These are phyloP conservation scores for Drosophila oshimai DNA, from an alignment of 1,140 invertebrate species.

Conservation along the genomic window DNA sequence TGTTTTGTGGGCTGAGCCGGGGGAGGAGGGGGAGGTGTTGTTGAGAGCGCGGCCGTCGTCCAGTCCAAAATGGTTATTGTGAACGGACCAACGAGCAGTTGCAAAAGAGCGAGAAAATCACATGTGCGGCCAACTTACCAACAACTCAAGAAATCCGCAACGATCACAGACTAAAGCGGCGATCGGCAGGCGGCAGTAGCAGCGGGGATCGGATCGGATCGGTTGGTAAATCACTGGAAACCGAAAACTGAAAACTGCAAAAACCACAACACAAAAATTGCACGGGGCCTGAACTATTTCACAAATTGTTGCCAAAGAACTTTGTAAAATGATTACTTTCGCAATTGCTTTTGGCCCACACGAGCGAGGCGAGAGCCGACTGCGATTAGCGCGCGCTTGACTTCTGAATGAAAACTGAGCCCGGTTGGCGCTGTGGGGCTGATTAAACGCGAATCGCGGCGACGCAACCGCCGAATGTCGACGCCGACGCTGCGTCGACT, in stretches of 20 bases:
- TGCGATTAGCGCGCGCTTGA: constrained; percentile 53
- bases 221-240: constrained; percentile 68
- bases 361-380: constrained; percentile 15
- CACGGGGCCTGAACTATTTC: constrained; percentile 68
- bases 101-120: constrained; percentile 61
- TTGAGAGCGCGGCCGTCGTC: constrained; percentile 15
- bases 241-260: constrained; percentile 66
- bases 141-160: constrained; percentile 46
- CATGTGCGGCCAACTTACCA: constrained; percentile 69
- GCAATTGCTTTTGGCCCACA: constrained; percentile 56
- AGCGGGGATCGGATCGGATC: constrained; percentile 4
- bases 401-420: constrained; percentile 79
- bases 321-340: constrained; percentile 65
- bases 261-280: constrained; percentile 74
- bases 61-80: constrained; percentile 42
- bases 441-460: constrained; percentile 66
- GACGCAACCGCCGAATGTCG: constrained; percentile 32
- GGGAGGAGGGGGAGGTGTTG: background rate
- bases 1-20: no score
- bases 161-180: constrained; percentile 7
- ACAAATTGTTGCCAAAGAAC: constrained; percentile 69
- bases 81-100: constrained; percentile 59
- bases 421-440: constrained; percentile 27
- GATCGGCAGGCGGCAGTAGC: background rate
- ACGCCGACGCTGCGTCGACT: constrained; percentile 12